Evolutionary conservation across 2,888 invertebrate genomes (phyloP).

Genomic region (Graphium colonna): DNA sequence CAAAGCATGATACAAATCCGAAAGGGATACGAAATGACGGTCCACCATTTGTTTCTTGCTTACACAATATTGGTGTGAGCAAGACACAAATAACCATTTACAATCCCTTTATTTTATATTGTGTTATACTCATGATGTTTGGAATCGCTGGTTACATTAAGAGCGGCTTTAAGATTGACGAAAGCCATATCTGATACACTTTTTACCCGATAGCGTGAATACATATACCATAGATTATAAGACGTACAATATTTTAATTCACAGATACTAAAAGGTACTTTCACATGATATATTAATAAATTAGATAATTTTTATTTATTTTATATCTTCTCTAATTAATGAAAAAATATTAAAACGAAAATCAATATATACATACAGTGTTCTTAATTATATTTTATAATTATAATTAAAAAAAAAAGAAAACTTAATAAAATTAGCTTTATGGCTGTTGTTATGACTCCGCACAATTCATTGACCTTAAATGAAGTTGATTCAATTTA

Average conservation of each 20-base stretch:
- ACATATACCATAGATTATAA: not conserved
- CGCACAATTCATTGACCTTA: not conserved
- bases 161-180: too few relatives aligned
- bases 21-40: too few relatives aligned
- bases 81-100: too few relatives aligned
- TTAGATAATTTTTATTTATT: not conserved
- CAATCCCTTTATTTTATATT: too few relatives aligned
- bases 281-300: not conserved
- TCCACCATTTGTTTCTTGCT: too few relatives aligned
- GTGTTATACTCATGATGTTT: not conserved
- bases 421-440: not conserved
- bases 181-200: not conserved
- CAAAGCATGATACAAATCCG: too few relatives aligned
- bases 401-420: not conserved
- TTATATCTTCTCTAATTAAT: not conserved
- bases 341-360: not conserved
- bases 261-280: not conserved
- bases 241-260: not conserved
- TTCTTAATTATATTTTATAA: not conserved
- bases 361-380: not conserved
- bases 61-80: too few relatives aligned
- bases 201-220: not conserved
- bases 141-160: not conserved
- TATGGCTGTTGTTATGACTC: not conserved
- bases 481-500: not conserved